Conservation (phyloP, 2,113 vertebrate species). For the Phyllostomus discolor region DNA sequence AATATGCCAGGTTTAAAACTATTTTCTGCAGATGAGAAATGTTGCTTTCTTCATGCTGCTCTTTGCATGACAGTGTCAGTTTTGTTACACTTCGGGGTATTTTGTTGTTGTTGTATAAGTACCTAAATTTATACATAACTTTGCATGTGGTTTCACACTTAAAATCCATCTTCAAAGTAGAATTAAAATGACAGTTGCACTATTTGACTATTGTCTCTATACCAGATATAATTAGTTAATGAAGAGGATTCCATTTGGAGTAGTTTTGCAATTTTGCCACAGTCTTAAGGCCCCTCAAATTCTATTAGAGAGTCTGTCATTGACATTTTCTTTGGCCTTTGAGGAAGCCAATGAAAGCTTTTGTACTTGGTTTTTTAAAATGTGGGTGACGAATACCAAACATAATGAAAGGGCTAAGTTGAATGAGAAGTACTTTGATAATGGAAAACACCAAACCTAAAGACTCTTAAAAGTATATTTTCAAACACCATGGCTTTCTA, state of each 20-base stretch:
- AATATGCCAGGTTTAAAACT: not conserved
- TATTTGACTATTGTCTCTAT: not conserved
- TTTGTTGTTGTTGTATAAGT: not conserved
- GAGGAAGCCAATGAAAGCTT: constrained; percentile 32
- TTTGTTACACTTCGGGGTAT: not conserved
- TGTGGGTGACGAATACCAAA: not conserved
- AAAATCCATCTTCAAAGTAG: not conserved
- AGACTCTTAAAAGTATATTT: not conserved
- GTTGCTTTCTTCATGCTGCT: not conserved
- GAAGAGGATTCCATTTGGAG: not conserved
- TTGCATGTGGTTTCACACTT: constrained; percentile 9
- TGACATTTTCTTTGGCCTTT: constrained; percentile 35
- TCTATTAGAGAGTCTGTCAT: not conserved
- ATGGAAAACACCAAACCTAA: constrained; percentile 15
- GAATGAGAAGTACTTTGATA: constrained; percentile 46
- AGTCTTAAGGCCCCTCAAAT: not conserved
- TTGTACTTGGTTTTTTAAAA: constrained; percentile 15
- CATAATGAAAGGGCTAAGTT: constrained; percentile 12
- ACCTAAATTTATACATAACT: not conserved
- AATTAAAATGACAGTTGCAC: constrained; percentile 1
- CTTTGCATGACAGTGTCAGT: not conserved
- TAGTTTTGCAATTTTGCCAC: constrained; percentile 29
- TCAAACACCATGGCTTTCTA: not conserved
- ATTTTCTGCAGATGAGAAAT: not conserved
- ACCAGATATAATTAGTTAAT: constrained; percentile 5